Evolutionary conservation across 2,888 invertebrate species (phyloP).

Genomic region (Lymantria monacha): DNA sequence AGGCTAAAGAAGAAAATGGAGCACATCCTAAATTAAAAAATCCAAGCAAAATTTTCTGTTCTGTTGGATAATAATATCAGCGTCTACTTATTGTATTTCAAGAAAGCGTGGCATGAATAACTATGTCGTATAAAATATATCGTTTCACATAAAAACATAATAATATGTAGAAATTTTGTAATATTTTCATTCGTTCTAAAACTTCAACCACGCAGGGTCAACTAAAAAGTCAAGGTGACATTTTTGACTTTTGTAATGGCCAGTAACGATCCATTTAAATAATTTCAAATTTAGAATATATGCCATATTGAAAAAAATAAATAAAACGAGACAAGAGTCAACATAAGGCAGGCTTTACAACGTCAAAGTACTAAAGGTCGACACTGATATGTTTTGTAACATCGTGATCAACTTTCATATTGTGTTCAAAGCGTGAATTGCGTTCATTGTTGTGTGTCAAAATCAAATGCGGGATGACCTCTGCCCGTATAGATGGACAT

Average conservation of each 20-base stretch:
- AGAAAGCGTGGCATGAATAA: no score
- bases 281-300: conserved; percentile 3
- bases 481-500: conserved; percentile 44
- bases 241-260: neutral
- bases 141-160: no score
- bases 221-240: no score
- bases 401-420: conserved; percentile 53
- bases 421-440: conserved; percentile 56
- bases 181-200: no score
- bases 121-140: no score
- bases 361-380: conserved; percentile 48
- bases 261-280: neutral
- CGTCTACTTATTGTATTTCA: no score
- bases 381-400: conserved; percentile 54
- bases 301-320: neutral
- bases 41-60: no score
- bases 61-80: no score
- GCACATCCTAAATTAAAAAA: no score
- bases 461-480: conserved; percentile 44
- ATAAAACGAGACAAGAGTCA: neutral
- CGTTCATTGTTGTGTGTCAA: conserved; percentile 58
- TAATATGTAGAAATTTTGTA: no score
- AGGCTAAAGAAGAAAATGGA: no score
- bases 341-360: conserved; percentile 26
- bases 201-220: no score